Conservation (phyloP, 2,888 invertebrate genomes). For the Choristoneura rosaceana region DNA sequence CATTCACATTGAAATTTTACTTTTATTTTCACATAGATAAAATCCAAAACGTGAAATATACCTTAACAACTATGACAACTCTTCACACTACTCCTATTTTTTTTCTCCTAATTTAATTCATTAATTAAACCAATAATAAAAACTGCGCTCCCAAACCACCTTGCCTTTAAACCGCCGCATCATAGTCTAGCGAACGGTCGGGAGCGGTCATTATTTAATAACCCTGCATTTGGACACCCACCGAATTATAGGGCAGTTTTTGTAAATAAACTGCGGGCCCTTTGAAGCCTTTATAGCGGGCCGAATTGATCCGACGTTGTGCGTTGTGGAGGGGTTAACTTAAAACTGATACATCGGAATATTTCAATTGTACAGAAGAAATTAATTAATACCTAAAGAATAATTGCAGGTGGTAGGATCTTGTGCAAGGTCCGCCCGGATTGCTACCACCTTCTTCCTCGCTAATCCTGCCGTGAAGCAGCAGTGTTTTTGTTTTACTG, state of each 20-base stretch:
- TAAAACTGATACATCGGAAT: too few relatives aligned
- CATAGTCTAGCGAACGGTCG: conserved; percentile 26
- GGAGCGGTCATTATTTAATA: conserved; percentile 47
- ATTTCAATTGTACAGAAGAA: too few relatives aligned
- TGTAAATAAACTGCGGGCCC: conserved; percentile 47
- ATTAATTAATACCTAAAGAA: too few relatives aligned
- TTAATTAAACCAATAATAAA: not conserved
- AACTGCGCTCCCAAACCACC: not conserved
- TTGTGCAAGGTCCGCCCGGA: too few relatives aligned
- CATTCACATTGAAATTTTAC: too few relatives aligned
- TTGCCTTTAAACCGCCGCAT: conserved; percentile 27
- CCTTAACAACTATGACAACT: not conserved
- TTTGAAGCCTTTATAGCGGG: conserved; percentile 45
- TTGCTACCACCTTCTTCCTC: too few relatives aligned
- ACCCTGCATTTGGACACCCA: conserved; percentile 48
- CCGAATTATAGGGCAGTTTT: conserved; percentile 47
- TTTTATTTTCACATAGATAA: not conserved
- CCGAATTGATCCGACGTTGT: conserved; percentile 61
- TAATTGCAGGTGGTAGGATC: too few relatives aligned
- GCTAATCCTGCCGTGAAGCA: too few relatives aligned
- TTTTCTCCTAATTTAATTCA: too few relatives aligned
- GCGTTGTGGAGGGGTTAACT: conserved; percentile 79
- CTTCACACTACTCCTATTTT: not conserved
- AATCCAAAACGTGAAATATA: not conserved
- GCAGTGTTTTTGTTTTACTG: too few relatives aligned